These are phyloP conservation scores for Xestoiulus laeticollis DNA, from an alignment of 2,888 invertebrate species.

Conservation along the genomic window DNA sequence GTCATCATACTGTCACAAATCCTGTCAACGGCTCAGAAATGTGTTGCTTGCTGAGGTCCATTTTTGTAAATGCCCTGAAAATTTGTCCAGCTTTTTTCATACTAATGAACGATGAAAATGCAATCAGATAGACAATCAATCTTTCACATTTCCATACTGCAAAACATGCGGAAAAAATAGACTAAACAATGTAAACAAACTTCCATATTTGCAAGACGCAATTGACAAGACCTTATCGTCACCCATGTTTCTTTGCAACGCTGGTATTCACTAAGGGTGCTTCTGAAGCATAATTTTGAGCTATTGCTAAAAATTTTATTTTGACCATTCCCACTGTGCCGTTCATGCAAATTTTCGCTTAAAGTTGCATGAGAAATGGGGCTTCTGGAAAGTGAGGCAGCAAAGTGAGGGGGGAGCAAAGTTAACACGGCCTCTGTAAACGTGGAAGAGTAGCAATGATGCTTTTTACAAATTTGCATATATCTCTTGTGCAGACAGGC, in stretches of 20 bases:
- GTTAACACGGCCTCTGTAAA: background rate
- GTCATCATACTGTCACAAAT: background rate
- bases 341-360: constrained; percentile 23
- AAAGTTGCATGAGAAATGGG: background rate
- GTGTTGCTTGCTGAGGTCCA: no score
- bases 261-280: background rate
- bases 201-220: no score
- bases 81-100: background rate
- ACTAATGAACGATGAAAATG: no score
- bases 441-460: constrained; percentile 7
- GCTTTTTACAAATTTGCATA: constrained; percentile 29
- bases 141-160: no score
- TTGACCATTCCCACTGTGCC: background rate
- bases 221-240: background rate
- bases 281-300: background rate
- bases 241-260: no score
- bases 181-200: no score
- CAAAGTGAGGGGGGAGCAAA: background rate
- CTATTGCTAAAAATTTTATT: background rate
- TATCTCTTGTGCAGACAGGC: constrained; percentile 23
- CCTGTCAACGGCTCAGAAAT: no score
- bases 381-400: background rate
- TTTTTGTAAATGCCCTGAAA: no score
- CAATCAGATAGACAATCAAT: no score
- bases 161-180: no score